Evolutionary conservation across 2,113 vertebrate genomes (phyloP).

Genomic region (Thermophis baileyi): DNA sequence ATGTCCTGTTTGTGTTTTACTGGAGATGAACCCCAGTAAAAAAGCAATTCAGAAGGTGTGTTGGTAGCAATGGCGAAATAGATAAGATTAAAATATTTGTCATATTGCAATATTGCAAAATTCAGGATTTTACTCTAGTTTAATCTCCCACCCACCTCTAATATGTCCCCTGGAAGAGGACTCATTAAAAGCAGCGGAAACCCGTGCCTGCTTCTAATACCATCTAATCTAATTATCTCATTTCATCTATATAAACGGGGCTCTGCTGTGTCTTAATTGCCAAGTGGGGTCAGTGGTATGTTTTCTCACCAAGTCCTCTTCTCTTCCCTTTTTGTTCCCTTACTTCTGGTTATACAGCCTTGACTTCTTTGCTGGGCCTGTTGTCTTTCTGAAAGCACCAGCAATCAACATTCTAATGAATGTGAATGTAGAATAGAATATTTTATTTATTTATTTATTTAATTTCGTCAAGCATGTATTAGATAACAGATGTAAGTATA

Average conservation of each 20-base stretch:
- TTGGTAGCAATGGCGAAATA: neutral
- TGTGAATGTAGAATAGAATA: neutral
- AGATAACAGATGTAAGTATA: too few species aligned
- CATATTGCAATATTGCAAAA: slow-evolving; percentile 2
- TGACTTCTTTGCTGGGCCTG: neutral
- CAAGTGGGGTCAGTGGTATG: neutral
- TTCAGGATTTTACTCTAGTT: neutral
- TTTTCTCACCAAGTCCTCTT: neutral
- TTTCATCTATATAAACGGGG: neutral
- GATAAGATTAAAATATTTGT: neutral
- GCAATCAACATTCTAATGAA: neutral
- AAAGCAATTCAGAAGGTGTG: neutral
- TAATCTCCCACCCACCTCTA: neutral
- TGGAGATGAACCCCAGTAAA: neutral
- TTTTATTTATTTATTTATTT: too few species aligned
- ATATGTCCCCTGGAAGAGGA: neutral
- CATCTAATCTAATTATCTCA: neutral
- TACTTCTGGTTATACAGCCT: neutral
- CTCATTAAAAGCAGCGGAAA: slow-evolving; percentile 9
- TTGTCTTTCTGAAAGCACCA: neutral
- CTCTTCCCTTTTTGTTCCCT: neutral
- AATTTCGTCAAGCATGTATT: too few species aligned
- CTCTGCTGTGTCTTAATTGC: neutral
- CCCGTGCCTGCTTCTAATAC: neutral
- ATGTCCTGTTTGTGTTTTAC: neutral